phyloP scores from a whole-genome alignment of 2,888 invertebrate genomes.

The Athalia cordata region DNA sequence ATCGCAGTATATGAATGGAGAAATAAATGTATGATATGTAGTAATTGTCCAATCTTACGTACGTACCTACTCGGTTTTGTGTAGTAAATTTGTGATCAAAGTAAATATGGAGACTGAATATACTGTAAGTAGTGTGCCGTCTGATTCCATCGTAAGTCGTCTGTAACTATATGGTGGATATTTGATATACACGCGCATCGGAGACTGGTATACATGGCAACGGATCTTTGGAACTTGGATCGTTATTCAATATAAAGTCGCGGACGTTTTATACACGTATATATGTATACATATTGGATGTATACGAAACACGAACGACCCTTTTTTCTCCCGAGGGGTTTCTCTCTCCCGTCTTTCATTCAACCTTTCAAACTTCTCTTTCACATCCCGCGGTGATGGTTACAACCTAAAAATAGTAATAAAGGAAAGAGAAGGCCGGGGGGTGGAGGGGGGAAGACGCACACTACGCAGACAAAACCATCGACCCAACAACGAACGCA shows the following conservation, averaged over 20 bases:
- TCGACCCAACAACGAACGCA: no score
- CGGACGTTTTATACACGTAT: background rate
- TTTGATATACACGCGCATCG: slow-evolving; percentile 32
- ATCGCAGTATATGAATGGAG: no score
- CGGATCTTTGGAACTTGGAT: slow-evolving; percentile 42
- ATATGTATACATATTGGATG: no score
- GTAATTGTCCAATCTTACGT: no score
- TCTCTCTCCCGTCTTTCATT: slow-evolving; percentile 38
- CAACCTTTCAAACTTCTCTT: slow-evolving; percentile 33
- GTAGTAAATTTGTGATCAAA: no score
- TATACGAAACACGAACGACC: slow-evolving; percentile 23
- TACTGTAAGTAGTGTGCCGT: background rate
- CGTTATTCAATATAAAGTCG: slow-evolving; percentile 43
- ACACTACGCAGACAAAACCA: background rate
- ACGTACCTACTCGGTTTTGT: no score
- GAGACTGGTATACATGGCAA: slow-evolving; percentile 29
- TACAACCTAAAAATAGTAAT: slow-evolving; percentile 3
- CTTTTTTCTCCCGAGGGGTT: slow-evolving; percentile 30
- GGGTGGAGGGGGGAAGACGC: background rate
- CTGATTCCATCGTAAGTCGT: slow-evolving; percentile 4
- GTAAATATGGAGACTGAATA: no score
- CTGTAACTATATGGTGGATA: background rate
- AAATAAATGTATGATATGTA: no score
- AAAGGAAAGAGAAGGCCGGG: background rate
- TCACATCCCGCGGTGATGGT: background rate